A percentile compares a stretch with the other conserved stretches of the same genome.
These are phyloP conservation scores for Congeria kusceri DNA, from an alignment of 2,888 invertebrate genomes.

Conservation along the genomic window DNA sequence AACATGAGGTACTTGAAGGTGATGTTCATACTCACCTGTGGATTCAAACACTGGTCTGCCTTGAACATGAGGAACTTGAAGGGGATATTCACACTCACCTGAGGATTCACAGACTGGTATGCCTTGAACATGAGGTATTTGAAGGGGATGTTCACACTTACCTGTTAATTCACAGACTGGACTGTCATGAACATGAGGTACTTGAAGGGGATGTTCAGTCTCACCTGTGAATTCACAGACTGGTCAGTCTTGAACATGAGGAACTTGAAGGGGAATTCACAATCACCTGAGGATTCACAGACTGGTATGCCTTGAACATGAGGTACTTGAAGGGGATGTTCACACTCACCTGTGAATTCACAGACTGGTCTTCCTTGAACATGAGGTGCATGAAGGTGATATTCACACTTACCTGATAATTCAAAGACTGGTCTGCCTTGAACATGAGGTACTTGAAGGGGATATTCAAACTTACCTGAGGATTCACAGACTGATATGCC, in stretches of 20 bases:
- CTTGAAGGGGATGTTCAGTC: too few relatives aligned
- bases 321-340: conserved; percentile 85
- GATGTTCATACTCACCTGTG: conserved; percentile 73
- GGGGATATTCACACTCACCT: conserved; percentile 83
- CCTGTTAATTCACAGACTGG: conserved; percentile 84
- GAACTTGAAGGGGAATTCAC: too few relatives aligned
- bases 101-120: conserved; percentile 81
- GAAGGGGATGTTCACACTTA: conserved; percentile 85
- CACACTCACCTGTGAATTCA: conserved; percentile 60
- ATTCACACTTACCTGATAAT: conserved; percentile 78
- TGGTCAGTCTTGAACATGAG: too few relatives aligned
- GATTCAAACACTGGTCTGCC: conserved; percentile 80
- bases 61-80: conserved; percentile 84
- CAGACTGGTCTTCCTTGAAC: too few relatives aligned
- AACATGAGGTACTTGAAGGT: too few relatives aligned
- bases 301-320: conserved; percentile 79
- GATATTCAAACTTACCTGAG: conserved; percentile 83
- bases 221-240: too few relatives aligned
- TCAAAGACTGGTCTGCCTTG: conserved; percentile 79
- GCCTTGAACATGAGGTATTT: conserved; percentile 83
- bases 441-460: conserved; percentile 85
- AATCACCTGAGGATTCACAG: conserved; percentile 80
- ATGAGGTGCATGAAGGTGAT: too few relatives aligned
- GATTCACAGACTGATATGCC: conserved; percentile 80
- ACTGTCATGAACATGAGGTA: too few relatives aligned